A percentile compares a stretch with the other conserved stretches of the same genome.
phyloP scores from a whole-genome alignment of 2,888 invertebrate genomes.

The Leptinotarsa haldemani region DNA sequence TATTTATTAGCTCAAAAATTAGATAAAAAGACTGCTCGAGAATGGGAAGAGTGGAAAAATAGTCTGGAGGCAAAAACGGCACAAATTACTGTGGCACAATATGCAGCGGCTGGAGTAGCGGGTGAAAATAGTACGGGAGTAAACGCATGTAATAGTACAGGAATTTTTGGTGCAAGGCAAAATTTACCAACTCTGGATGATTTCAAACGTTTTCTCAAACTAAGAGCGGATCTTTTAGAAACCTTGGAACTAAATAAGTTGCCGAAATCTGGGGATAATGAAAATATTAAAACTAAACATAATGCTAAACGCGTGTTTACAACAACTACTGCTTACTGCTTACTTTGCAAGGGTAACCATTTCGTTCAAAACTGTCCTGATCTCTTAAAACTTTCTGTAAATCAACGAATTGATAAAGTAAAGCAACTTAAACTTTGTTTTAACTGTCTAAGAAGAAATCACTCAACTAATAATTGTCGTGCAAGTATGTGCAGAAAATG shows the following conservation, averaged over 20 bases:
- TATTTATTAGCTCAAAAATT: not conserved
- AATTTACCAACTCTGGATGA: not conserved
- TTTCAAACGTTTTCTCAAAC: constrained; percentile 12
- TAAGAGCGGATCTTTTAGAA: not conserved
- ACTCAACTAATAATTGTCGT: constrained; percentile 6
- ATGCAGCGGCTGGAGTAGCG: too few species aligned
- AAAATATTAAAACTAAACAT: not conserved
- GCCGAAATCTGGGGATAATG: not conserved
- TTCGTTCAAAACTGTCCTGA: constrained; percentile 15
- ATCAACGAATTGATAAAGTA: constrained; percentile 5
- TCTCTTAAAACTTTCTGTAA: not conserved
- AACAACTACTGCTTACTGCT: not conserved
- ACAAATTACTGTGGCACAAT: too few species aligned
- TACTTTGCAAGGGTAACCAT: not conserved
- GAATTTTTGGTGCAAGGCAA: not conserved
- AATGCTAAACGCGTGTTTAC: not conserved
- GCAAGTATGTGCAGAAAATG: constrained; percentile 13
- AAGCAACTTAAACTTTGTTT: constrained; percentile 9
- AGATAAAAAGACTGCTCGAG: constrained; percentile 3
- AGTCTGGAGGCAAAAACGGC: not conserved
- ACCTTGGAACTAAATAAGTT: not conserved
- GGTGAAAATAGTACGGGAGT: not conserved
- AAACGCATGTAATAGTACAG: not conserved
- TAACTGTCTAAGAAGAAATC: constrained; percentile 14
- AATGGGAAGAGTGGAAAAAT: constrained; percentile 15